These are phyloP conservation scores for Cyrtorhinus lividipennis DNA, from an alignment of 1,140 invertebrate genomes.

Conservation along the genomic window DNA sequence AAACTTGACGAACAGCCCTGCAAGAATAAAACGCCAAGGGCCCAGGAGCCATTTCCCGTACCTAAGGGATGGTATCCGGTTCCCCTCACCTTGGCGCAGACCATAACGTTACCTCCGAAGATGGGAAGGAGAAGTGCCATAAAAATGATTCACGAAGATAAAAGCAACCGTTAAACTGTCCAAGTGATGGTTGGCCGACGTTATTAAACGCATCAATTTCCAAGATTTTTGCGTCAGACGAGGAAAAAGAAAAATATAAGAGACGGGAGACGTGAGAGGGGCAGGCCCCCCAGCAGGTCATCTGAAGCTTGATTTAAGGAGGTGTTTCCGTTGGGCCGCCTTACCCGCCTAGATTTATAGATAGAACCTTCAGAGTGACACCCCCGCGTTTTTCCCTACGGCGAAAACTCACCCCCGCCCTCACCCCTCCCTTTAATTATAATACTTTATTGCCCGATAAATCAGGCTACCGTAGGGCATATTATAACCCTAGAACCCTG, in stretches of 20 bases:
- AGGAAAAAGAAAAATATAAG: neutral
- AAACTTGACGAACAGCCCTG: neutral
- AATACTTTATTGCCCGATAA: slow-evolving; percentile 26
- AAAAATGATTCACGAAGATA: slow-evolving; percentile 10
- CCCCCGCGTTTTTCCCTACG: neutral
- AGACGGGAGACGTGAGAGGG: neutral
- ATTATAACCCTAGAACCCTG: slow-evolving; percentile 10
- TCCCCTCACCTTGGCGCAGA: too few species aligned
- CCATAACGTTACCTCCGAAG: neutral
- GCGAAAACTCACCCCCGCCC: neutral
- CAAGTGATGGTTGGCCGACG: slow-evolving; percentile 4
- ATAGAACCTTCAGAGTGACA: slow-evolving; percentile 13
- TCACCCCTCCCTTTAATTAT: slow-evolving; percentile 22
- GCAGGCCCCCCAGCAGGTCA: neutral
- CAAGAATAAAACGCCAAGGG: neutral
- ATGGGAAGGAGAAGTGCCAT: neutral
- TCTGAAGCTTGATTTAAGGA: slow-evolving; percentile 12
- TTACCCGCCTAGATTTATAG: slow-evolving; percentile 12
- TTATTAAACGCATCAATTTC: slow-evolving; percentile 8
- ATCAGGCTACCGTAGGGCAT: slow-evolving; percentile 20
- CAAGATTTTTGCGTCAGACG: slow-evolving; percentile 4
- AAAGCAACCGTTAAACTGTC: slow-evolving; percentile 9
- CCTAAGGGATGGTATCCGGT: too few species aligned
- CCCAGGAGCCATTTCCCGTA: neutral
- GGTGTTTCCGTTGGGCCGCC: neutral